A percentile compares a stretch with the other conserved stretches of the same genome.
Evolutionary conservation across 2,888 invertebrate genomes (phyloP).

Genomic region (Ectemnius cavifrons): DNA sequence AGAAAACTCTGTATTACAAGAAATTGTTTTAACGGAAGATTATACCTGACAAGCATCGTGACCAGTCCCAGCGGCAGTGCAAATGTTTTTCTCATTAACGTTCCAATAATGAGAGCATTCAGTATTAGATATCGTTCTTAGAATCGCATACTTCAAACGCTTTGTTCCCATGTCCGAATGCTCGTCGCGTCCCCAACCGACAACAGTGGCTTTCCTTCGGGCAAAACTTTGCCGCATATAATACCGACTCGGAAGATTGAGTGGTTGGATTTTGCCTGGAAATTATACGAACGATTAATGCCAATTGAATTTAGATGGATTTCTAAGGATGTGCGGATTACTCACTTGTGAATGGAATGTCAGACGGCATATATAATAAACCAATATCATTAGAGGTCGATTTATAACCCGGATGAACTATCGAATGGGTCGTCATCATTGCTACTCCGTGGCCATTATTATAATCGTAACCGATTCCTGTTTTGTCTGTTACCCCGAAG

Average conservation of each 20-base stretch:
- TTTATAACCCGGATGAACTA: constrained; percentile 51
- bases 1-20: background rate
- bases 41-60: constrained; percentile 60
- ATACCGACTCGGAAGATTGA: constrained; percentile 38
- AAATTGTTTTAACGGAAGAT: background rate
- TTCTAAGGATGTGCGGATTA: background rate
- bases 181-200: constrained; percentile 61
- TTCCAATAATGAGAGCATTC: constrained; percentile 52
- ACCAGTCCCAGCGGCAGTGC: constrained; percentile 47
- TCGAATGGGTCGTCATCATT: constrained; percentile 49
- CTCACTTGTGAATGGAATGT: constrained; percentile 61
- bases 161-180: background rate
- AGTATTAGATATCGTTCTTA: constrained; percentile 48
- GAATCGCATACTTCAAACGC: constrained; percentile 48
- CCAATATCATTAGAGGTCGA: constrained; percentile 55
- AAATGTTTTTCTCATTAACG: constrained; percentile 44
- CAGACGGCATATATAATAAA: constrained; percentile 55
- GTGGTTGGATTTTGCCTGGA: constrained; percentile 52
- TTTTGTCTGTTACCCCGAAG: constrained; percentile 56
- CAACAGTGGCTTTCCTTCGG: constrained; percentile 21
- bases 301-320: too few species aligned
- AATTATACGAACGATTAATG: background rate
- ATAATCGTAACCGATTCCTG: constrained; percentile 45
- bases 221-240: constrained; percentile 9
- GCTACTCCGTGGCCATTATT: constrained; percentile 50